These are phyloP conservation scores for Microctenopoma lineatum DNA, from an alignment of 2,797 vertebrate species.

Conservation along the genomic window DNA sequence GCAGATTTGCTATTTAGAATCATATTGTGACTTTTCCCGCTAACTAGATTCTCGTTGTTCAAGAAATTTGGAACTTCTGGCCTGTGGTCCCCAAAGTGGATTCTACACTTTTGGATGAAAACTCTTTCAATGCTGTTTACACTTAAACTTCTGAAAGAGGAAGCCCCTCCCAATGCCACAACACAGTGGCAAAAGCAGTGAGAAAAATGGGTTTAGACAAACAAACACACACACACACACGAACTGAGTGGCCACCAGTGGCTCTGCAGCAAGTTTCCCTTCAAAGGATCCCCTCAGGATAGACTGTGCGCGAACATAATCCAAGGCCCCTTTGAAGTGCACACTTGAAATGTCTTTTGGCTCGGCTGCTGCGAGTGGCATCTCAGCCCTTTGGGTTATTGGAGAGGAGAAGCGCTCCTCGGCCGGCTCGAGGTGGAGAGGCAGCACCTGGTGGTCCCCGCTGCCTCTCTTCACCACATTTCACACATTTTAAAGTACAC, in stretches of 20 bases:
- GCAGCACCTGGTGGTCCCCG: slow-evolving; percentile 79
- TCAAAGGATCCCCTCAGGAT: slow-evolving; percentile 85
- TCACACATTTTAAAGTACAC: slow-evolving; percentile 72
- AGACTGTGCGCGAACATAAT: slow-evolving; percentile 81
- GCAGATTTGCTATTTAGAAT: too few relatives aligned
- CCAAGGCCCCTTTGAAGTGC: slow-evolving; percentile 83
- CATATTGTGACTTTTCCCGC: slow-evolving; percentile 9
- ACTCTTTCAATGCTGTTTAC: slow-evolving; percentile 51
- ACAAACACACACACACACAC: slow-evolving; percentile 73
- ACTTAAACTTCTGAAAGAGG: slow-evolving; percentile 52
- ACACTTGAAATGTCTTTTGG: slow-evolving; percentile 86
- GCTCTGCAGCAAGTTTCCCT: slow-evolving; percentile 81
- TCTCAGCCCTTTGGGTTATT: slow-evolving; percentile 76
- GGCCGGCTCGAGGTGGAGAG: slow-evolving; percentile 71
- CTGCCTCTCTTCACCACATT: slow-evolving; percentile 63
- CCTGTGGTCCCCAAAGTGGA: slow-evolving; percentile 32
- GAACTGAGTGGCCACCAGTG: slow-evolving; percentile 77
- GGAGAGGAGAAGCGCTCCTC: slow-evolving; percentile 77
- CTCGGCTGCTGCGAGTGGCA: slow-evolving; percentile 75
- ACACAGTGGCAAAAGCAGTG: slow-evolving; percentile 67
- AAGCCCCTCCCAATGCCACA: slow-evolving; percentile 52
- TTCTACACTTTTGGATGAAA: slow-evolving; percentile 32
- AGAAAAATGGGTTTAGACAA: slow-evolving; percentile 84
- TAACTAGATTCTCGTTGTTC: slow-evolving; percentile 7
- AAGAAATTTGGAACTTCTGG: slow-evolving; percentile 1